phyloP scores from a whole-genome alignment of 2,797 vertebrate species.

The Typhlichthys subterraneus region DNA sequence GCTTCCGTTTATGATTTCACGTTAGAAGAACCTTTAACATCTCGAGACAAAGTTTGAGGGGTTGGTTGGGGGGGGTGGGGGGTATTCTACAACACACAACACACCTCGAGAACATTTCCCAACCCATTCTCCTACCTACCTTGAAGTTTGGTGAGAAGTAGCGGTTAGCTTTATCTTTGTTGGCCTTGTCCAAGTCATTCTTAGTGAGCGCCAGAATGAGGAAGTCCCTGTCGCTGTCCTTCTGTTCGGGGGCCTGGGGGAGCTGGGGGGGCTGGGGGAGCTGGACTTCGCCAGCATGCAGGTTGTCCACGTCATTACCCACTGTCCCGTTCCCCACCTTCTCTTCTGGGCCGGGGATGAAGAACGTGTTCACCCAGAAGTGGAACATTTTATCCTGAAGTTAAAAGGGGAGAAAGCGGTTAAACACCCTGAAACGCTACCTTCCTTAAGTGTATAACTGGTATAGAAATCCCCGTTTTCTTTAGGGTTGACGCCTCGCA shows the following conservation, averaged over 20 bases:
- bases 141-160: slow-evolving; percentile 99
- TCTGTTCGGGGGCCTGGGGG: slow-evolving; percentile 81
- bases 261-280: slow-evolving; percentile 24
- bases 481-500: too few relatives aligned
- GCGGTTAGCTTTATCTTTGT: slow-evolving; percentile 99
- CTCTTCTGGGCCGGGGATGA: slow-evolving; percentile 94
- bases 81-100: too few relatives aligned
- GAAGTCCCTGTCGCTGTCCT: slow-evolving; percentile 93
- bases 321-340: slow-evolving; percentile 97
- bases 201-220: slow-evolving; percentile 97
- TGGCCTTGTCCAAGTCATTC: slow-evolving; percentile 99
- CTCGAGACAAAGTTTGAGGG: too few relatives aligned
- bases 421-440: background rate
- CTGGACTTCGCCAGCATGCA: slow-evolving; percentile 54
- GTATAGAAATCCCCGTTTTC: too few relatives aligned
- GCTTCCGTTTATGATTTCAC: too few relatives aligned
- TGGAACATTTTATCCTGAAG: slow-evolving; percentile 98
- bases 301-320: slow-evolving; percentile 89
- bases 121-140: slow-evolving; percentile 68
- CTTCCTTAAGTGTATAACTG: too few relatives aligned
- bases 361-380: slow-evolving; percentile 99
- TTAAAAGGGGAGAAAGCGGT: background rate
- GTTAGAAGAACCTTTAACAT: too few relatives aligned
- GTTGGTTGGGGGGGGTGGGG: too few relatives aligned
- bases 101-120: too few relatives aligned